Evolutionary conservation across 2,797 vertebrate species (phyloP).

Genomic region (Scolopax bukidnonensis): DNA sequence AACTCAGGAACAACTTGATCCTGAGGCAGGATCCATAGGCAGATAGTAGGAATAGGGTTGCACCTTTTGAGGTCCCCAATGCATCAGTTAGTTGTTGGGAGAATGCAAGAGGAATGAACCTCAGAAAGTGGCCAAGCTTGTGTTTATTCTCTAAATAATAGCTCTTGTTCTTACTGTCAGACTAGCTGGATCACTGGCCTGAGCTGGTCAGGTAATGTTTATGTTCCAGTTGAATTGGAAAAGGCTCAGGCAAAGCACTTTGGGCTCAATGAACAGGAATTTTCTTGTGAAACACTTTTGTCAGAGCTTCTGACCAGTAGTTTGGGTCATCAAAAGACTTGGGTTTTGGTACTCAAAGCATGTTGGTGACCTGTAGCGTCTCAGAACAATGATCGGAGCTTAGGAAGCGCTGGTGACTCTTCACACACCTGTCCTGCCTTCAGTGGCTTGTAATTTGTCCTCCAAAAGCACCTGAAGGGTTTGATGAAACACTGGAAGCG

Average conservation of each 20-base stretch:
- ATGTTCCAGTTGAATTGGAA: neutral
- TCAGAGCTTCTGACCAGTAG: neutral
- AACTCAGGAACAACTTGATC: neutral
- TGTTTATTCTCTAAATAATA: neutral
- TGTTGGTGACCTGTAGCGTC: neutral
- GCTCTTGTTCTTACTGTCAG: neutral
- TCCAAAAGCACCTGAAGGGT: neutral
- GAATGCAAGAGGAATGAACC: neutral
- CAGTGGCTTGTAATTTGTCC: neutral
- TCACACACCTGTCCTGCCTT: neutral
- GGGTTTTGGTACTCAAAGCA: neutral
- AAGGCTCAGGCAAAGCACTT: neutral
- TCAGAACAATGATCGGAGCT: neutral
- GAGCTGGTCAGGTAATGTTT: neutral
- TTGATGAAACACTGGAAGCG: neutral
- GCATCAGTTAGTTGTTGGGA: neutral
- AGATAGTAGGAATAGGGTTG: neutral
- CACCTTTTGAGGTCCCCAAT: neutral
- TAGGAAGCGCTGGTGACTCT: neutral
- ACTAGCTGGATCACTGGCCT: neutral
- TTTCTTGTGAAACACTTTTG: neutral
- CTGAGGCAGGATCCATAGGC: too few species aligned
- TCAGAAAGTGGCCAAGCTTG: neutral
- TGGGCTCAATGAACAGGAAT: neutral
- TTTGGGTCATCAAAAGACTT: conserved; percentile 2